phyloP scores from a whole-genome alignment of 53 echinoderm and acorn worm genomes.

The Echinarachnius parma region DNA sequence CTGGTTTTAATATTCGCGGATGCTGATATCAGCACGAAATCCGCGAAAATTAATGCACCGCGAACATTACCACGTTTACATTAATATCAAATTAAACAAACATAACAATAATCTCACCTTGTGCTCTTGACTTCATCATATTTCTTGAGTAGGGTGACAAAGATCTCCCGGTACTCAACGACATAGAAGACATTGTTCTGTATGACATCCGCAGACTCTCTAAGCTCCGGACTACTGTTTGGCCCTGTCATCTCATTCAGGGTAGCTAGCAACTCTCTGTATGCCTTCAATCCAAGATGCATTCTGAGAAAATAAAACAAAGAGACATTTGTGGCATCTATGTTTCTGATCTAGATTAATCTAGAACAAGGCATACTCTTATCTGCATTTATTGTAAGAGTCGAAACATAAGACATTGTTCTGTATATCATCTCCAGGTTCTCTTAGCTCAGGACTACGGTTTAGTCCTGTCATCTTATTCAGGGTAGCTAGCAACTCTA shows the following conservation, averaged over 20 bases:
- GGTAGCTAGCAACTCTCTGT: slow-evolving; percentile 72
- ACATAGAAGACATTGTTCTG: slow-evolving; percentile 92
- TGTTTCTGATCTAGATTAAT: no score
- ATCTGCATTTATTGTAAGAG: slow-evolving; percentile 62
- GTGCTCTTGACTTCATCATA: slow-evolving; percentile 72
- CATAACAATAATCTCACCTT: no score
- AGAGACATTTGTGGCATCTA: no score
- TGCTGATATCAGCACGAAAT: no score
- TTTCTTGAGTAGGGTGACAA: slow-evolving; percentile 81
- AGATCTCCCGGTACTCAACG: slow-evolving; percentile 81
- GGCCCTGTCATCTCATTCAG: slow-evolving; percentile 70
- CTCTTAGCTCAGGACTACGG: slow-evolving; percentile 58
- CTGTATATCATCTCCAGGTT: slow-evolving; percentile 73
- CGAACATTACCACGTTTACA: no score
- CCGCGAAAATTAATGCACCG: no score
- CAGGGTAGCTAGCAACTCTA: slow-evolving; percentile 70
- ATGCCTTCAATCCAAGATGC: slow-evolving; percentile 81
- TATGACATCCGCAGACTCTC: slow-evolving; percentile 75
- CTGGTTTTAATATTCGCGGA: no score
- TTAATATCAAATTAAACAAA: no score
- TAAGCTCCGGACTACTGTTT: slow-evolving; percentile 51
- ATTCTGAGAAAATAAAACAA: slow-evolving; percentile 46
- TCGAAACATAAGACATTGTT: slow-evolving; percentile 83
- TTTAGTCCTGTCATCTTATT: slow-evolving; percentile 66
- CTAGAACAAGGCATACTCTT: no score